Evolutionary conservation across 2,113 vertebrate genomes (phyloP).

Genomic region (Pongo pygmaeus): DNA sequence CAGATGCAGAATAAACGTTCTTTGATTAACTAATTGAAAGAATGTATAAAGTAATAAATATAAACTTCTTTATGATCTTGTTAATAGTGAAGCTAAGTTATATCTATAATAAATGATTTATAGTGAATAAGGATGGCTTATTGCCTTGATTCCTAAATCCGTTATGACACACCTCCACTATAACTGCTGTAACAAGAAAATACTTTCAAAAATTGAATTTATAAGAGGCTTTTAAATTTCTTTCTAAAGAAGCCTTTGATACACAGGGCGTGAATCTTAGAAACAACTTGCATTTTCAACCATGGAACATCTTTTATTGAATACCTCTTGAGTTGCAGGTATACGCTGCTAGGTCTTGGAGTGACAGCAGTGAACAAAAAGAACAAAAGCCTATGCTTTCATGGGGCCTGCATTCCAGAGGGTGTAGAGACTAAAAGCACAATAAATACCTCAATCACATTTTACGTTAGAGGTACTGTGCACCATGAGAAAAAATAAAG

Average conservation of each 20-base stretch:
- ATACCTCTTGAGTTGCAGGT: background rate
- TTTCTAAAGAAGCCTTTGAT: background rate
- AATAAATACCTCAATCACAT: background rate
- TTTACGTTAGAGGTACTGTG: background rate
- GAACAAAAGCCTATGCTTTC: background rate
- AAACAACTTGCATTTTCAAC: background rate
- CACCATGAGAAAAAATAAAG: background rate
- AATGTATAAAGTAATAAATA: background rate
- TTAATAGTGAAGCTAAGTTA: background rate
- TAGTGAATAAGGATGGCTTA: background rate
- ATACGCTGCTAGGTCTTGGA: background rate
- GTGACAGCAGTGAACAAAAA: background rate
- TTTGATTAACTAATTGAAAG: background rate
- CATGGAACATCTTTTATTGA: background rate
- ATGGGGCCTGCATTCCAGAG: background rate
- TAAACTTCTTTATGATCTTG: background rate
- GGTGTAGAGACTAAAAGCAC: background rate
- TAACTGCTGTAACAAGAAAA: background rate
- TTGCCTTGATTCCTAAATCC: background rate
- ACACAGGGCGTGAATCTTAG: background rate
- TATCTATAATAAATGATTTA: background rate
- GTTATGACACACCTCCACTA: background rate
- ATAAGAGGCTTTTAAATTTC: background rate
- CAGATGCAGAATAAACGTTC: background rate
- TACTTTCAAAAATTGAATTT: background rate